phyloP scores from a whole-genome alignment of 64 coral and sea anemone genomes.

The Cladopsammia gracilis region DNA sequence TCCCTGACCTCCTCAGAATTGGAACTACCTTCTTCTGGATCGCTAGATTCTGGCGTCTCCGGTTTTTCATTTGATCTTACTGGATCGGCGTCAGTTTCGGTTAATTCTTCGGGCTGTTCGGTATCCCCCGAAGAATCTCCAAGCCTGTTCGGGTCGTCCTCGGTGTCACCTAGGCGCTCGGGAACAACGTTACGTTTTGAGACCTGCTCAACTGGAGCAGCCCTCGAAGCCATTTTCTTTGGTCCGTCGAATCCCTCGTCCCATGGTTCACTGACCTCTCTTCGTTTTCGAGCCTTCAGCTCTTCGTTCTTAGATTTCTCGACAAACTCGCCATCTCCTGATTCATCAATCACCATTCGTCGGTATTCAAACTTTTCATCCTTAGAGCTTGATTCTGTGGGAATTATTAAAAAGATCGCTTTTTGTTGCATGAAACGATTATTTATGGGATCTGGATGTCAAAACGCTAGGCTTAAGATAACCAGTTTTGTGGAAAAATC shows the following conservation, averaged over 20 bases:
- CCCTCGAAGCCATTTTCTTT: constrained; percentile 91
- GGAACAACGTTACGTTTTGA: constrained; percentile 40
- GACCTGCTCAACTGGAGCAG: constrained; percentile 13
- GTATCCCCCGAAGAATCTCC: constrained; percentile 18
- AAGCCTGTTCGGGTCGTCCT: constrained; percentile 36
- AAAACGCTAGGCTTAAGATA: too few relatives aligned
- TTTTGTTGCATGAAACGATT: too few relatives aligned
- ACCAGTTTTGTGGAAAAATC: too few relatives aligned
- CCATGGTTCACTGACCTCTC: constrained; percentile 51
- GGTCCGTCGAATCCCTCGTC: constrained; percentile 86
- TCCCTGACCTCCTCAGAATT: constrained; percentile 3
- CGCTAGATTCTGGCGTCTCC: neutral
- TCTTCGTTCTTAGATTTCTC: constrained; percentile 69
- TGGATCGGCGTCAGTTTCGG: neutral
- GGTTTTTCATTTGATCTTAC: neutral
- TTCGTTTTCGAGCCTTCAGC: constrained; percentile 58
- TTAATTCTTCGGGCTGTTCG: constrained; percentile 22
- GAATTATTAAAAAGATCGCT: neutral
- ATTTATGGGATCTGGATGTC: too few relatives aligned
- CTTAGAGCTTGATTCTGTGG: neutral
- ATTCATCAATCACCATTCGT: constrained; percentile 94
- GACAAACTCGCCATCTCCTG: constrained; percentile 96
- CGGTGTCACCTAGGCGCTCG: constrained; percentile 4
- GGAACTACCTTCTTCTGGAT: constrained; percentile 4
- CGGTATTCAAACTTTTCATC: constrained; percentile 91